These are phyloP conservation scores for Drosophila emarginata DNA, from an alignment of 2,888 invertebrate genomes.

Conservation along the genomic window DNA sequence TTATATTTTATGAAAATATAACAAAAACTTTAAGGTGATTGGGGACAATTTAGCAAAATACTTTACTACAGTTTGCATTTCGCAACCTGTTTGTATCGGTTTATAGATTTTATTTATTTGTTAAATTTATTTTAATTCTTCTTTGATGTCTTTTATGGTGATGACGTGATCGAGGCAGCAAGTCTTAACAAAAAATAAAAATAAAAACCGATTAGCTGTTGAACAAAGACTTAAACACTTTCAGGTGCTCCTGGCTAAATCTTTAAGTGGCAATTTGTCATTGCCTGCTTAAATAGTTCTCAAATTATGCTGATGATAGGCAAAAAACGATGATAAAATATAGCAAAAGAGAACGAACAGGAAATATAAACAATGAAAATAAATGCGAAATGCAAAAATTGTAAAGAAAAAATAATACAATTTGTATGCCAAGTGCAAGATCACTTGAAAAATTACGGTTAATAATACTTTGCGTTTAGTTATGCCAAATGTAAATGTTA, in stretches of 20 bases:
- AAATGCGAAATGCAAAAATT: conserved; percentile 13
- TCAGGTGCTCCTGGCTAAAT: conserved; percentile 24
- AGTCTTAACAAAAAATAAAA: background rate
- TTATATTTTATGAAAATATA: background rate
- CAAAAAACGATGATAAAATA: background rate
- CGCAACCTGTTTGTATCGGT: background rate
- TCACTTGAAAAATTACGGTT: conserved; percentile 49
- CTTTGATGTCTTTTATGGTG: conserved; percentile 10
- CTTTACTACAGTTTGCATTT: background rate
- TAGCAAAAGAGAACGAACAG: conserved; percentile 46
- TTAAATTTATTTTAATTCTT: background rate
- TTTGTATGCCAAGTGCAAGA: conserved; percentile 49
- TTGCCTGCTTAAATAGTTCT: conserved; percentile 51
- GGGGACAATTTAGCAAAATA: background rate
- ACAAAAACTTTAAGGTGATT: background rate
- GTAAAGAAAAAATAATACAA: conserved; percentile 30
- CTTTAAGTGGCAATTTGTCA: conserved; percentile 59
- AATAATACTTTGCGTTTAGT: conserved; percentile 60
- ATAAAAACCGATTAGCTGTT: conserved; percentile 32
- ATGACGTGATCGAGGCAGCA: conserved; percentile 59
- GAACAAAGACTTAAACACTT: conserved; percentile 21
- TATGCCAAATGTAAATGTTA: conserved; percentile 59
- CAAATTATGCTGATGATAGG: conserved; percentile 48
- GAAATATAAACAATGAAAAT: conserved; percentile 63
- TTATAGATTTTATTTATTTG: conserved; percentile 4